Evolutionary conservation across 1,140 invertebrate genomes (phyloP).

Genomic region (Lepidurus packardi): DNA sequence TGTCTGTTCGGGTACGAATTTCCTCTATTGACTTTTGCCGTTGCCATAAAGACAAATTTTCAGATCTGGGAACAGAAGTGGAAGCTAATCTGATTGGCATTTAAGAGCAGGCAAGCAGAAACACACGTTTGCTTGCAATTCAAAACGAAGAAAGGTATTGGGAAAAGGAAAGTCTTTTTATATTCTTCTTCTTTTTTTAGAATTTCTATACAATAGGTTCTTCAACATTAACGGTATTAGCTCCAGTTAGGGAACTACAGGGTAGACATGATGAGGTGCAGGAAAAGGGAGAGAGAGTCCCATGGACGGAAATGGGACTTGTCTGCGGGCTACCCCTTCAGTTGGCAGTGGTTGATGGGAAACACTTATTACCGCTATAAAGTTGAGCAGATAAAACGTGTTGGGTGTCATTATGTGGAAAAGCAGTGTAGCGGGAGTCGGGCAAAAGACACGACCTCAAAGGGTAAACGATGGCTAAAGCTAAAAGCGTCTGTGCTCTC

Average conservation of each 20-base stretch:
- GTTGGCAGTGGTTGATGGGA: slow-evolving; percentile 13
- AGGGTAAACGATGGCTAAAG: background rate
- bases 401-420: slow-evolving; percentile 11
- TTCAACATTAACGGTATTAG: background rate
- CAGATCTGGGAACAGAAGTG: background rate
- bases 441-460: background rate
- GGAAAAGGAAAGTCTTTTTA: background rate
- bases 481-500: background rate
- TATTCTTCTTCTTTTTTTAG: background rate
- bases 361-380: slow-evolving; percentile 16
- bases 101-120: background rate
- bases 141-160: background rate
- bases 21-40: background rate
- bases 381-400: slow-evolving; percentile 18
- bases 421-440: background rate
- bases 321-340: background rate
- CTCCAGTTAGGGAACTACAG: background rate
- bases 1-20: background rate
- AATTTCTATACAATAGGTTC: background rate
- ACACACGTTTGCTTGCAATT: background rate
- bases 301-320: slow-evolving; percentile 21
- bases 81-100: background rate
- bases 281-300: background rate
- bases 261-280: background rate
- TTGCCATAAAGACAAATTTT: background rate